Conservation (phyloP, 2,888 invertebrate genomes). For the Cheilosia grossa region DNA sequence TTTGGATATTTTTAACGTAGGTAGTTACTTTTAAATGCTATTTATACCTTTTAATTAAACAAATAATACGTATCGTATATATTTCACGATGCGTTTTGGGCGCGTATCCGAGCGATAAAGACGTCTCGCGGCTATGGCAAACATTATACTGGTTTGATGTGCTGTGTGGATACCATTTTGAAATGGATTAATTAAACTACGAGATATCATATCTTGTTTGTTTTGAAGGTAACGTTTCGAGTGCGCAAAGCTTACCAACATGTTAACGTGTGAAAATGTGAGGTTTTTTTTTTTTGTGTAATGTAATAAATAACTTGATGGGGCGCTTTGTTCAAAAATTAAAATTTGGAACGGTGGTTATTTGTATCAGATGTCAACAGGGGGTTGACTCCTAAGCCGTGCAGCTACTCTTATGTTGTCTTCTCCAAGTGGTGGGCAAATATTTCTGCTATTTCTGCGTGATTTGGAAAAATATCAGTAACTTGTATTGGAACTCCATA, state of each 20-base stretch:
- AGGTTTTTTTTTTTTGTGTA: neutral
- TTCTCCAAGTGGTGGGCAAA: no score
- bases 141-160: slow-evolving; percentile 5
- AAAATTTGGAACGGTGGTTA: no score
- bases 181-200: neutral
- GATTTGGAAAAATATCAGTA: no score
- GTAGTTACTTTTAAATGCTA: slow-evolving; percentile 9
- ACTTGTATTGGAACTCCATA: no score
- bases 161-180: slow-evolving; percentile 2
- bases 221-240: neutral
- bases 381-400: no score
- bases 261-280: neutral
- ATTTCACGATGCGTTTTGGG: neutral
- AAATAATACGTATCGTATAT: neutral
- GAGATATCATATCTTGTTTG: slow-evolving; percentile 9
- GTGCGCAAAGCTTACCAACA: neutral
- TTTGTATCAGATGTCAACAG: no score
- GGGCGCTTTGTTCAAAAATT: no score
- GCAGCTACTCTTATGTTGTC: no score
- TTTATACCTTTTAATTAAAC: neutral
- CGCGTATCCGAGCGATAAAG: neutral
- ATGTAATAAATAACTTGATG: no score
- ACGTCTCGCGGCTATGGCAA: neutral
- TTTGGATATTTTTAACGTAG: neutral
- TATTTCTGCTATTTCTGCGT: no score